Base-by-base conservation (phyloP, 1,140 invertebrate species). In the Thaumatotibia leucotreta region DNA sequence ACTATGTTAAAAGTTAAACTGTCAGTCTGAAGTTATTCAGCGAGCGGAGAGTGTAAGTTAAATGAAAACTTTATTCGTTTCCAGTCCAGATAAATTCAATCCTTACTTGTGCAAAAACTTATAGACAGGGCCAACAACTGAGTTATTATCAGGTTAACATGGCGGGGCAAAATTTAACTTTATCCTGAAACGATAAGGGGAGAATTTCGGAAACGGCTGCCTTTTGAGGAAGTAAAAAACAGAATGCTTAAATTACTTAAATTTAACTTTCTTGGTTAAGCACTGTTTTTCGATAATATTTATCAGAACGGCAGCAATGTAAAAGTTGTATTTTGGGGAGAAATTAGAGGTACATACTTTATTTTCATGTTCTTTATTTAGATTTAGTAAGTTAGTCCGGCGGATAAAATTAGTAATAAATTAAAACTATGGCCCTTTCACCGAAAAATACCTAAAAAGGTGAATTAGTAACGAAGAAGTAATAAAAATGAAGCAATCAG, bases 1-100 rank as follows among this genome's bases (percentile, higher is more conserved):
- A 73, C 66, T 70, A 70, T 58, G 52, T 58, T 58, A 58, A 31
- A 22, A 39, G 68, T 31, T 66, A 61, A 66, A 66, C 61, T 70
- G 54, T 58, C 61, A 32, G 31, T 24, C 65, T 23, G n/a, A 52
- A 70, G 45, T 66, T 70, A 64, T 63, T 52, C 39, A 45, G 52
- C 52, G 52, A 58, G 52, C 23, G 14, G 2, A 17, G 24, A 58
- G 52, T 31, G 27, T 27, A 58, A 58, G 52, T 58, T 58, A 58
- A 58, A 58, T 58, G 52, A 58, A 58, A 58, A 58, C 52, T 58
- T 58, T 58, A 31, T 58, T 58, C 27, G 52, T 58, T 27, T 27
- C 52, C 52, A 58, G 52, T 27, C 6, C 52, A 29, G n/a, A 58
- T 58, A 58, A 29, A 58, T 58, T 58, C 52, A 58, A 58, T 58